Percentiles rank a stretch among this genome's conserved stretches.
phyloP scores from a whole-genome alignment of 2,113 vertebrate genomes.

The Bambusicola thoracicus region DNA sequence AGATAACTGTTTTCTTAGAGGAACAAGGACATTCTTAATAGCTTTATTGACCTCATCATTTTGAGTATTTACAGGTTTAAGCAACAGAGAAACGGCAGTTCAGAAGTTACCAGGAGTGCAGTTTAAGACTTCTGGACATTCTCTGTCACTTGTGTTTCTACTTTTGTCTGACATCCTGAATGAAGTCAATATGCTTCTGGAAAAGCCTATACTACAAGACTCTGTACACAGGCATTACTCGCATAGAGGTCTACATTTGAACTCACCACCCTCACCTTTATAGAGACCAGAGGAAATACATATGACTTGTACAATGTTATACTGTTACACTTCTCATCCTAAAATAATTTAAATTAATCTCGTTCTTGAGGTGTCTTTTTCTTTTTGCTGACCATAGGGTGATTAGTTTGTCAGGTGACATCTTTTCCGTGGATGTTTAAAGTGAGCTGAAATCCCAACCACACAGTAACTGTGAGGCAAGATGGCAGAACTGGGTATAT shows the following conservation, averaged over 20 bases:
- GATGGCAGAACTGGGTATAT: neutral
- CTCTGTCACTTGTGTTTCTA: neutral
- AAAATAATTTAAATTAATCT: neutral
- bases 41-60: neutral
- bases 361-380: neutral
- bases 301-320: fast-evolving
- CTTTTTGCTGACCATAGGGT: neutral
- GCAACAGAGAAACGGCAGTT: neutral
- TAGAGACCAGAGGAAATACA: neutral
- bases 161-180: neutral
- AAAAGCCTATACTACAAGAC: neutral
- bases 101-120: neutral
- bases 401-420: neutral
- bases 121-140: neutral
- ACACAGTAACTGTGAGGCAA: neutral
- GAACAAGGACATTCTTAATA: neutral
- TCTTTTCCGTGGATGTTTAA: neutral
- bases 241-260: neutral
- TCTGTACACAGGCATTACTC: neutral
- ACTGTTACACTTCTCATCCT: neutral
- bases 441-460: neutral
- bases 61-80: neutral
- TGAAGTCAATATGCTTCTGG: neutral
- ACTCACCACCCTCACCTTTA: neutral
- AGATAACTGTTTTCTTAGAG: neutral